A percentile compares a stretch with the other conserved stretches of the same genome.
Evolutionary conservation across 1,140 invertebrate genomes (phyloP).

Genomic region (Pseudomyrmex concolor): DNA sequence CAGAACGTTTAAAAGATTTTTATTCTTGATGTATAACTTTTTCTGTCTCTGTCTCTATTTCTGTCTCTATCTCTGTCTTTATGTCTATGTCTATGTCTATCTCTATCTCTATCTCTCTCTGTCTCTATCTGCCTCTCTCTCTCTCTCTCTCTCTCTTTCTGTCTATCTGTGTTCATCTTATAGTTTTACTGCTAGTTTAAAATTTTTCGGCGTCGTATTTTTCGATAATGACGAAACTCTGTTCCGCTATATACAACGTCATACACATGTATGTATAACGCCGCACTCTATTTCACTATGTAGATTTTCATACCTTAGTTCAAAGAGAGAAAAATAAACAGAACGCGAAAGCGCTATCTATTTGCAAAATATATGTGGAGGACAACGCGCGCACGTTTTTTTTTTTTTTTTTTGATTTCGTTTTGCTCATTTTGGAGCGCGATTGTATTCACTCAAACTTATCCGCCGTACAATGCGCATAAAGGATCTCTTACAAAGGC

Average conservation of each 20-base stretch:
- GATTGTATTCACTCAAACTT: slow-evolving; percentile 48
- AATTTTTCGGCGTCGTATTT: background rate
- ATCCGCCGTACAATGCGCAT: slow-evolving; percentile 42
- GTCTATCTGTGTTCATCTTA: too few relatives aligned
- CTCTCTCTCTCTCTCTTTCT: too few relatives aligned
- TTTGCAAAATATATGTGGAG: slow-evolving; percentile 17
- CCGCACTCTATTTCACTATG: slow-evolving; percentile 13
- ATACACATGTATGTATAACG: background rate
- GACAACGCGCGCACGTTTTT: slow-evolving; percentile 17
- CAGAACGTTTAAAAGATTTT: background rate
- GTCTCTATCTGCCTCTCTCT: too few relatives aligned
- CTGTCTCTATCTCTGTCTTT: too few relatives aligned
- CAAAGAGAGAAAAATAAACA: slow-evolving; percentile 41
- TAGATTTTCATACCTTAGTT: slow-evolving; percentile 15
- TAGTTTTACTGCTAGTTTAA: slow-evolving; percentile 2
- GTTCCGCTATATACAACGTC: background rate
- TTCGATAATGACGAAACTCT: background rate
- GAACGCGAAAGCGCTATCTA: background rate
- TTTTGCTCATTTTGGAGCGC: slow-evolving; percentile 34
- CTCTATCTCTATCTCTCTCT: too few relatives aligned
- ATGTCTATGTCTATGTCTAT: too few relatives aligned
- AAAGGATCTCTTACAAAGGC: slow-evolving; percentile 51
- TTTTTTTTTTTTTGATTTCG: slow-evolving; percentile 43
- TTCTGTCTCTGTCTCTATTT: background rate
- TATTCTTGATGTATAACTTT: background rate